A percentile compares a stretch with the other conserved stretches of the same genome.
phyloP scores from a whole-genome alignment of 2,113 vertebrate species.

The Periophthalmus modestus region DNA sequence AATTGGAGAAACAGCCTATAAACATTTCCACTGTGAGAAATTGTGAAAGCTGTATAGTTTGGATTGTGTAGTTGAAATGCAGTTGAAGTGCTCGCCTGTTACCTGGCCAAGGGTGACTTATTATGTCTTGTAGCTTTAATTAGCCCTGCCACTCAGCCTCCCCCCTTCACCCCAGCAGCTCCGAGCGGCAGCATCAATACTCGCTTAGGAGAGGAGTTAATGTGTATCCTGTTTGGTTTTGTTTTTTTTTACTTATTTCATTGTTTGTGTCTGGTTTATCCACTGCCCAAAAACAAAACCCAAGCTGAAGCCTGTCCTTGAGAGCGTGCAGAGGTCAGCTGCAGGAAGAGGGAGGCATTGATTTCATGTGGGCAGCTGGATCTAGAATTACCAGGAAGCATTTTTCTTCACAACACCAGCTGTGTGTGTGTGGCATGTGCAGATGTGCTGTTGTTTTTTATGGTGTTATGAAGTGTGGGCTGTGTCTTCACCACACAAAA shows the following conservation, averaged over 20 bases:
- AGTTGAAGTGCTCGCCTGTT: neutral
- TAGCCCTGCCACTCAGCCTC: neutral
- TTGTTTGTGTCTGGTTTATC: neutral
- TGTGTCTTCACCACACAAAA: too few species aligned
- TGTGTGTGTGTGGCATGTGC: too few species aligned
- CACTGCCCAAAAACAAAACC: neutral
- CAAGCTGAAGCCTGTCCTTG: neutral
- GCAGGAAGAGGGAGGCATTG: conserved; percentile 21
- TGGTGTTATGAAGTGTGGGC: too few species aligned
- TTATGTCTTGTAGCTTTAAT: neutral
- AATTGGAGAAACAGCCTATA: too few species aligned
- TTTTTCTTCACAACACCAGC: conserved; percentile 6
- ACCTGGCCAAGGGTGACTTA: neutral
- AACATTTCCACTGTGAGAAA: too few species aligned
- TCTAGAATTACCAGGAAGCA: conserved; percentile 18
- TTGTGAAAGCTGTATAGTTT: too few species aligned
- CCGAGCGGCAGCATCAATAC: neutral
- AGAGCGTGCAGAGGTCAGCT: conserved; percentile 7
- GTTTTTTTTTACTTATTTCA: neutral
- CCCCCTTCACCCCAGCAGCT: neutral
- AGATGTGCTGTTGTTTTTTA: neutral
- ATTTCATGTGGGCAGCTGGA: conserved; percentile 16
- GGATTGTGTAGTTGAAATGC: neutral
- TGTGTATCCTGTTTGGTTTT: neutral
- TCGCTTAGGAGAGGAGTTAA: neutral